These are phyloP conservation scores for Oryzias javanicus DNA, from an alignment of 2,113 vertebrate genomes.

Conservation along the genomic window DNA sequence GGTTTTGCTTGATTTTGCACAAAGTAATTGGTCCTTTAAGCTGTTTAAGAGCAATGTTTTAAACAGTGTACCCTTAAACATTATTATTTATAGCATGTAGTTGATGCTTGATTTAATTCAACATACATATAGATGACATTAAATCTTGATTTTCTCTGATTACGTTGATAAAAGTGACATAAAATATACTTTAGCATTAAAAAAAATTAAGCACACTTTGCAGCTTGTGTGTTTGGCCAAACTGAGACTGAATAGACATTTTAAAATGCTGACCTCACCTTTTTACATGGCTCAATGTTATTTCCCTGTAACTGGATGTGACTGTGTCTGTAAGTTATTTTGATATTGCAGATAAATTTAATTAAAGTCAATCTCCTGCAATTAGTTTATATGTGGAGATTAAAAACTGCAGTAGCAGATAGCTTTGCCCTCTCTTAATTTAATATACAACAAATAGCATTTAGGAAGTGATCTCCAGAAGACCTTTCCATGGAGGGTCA, in stretches of 20 bases:
- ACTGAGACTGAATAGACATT: background rate
- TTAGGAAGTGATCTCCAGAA: conserved; percentile 36
- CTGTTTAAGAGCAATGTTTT: too few species aligned
- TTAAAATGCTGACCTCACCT: background rate
- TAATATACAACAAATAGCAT: conserved; percentile 50
- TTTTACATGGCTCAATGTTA: conserved; percentile 7
- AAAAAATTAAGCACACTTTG: too few species aligned
- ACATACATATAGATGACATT: too few species aligned
- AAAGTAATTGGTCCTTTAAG: too few species aligned
- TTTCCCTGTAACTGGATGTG: conserved; percentile 9
- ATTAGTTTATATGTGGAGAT: conserved; percentile 35
- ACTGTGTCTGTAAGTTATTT: conserved; percentile 35
- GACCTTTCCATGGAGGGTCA: conserved; percentile 34
- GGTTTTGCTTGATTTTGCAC: conserved; percentile 1
- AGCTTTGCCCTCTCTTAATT: conserved; percentile 55
- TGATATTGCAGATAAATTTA: conserved; percentile 41
- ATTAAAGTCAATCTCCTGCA: conserved; percentile 36
- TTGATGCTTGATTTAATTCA: background rate
- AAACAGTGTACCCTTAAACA: background rate
- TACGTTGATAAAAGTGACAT: too few species aligned
- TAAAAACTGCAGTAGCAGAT: conserved; percentile 43
- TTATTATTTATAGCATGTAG: background rate
- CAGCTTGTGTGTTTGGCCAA: too few species aligned
- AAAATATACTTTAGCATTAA: too few species aligned
- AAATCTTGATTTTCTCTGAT: too few species aligned